phyloP scores from a whole-genome alignment of 1,140 invertebrate species.

The Dreissena polymorpha region DNA sequence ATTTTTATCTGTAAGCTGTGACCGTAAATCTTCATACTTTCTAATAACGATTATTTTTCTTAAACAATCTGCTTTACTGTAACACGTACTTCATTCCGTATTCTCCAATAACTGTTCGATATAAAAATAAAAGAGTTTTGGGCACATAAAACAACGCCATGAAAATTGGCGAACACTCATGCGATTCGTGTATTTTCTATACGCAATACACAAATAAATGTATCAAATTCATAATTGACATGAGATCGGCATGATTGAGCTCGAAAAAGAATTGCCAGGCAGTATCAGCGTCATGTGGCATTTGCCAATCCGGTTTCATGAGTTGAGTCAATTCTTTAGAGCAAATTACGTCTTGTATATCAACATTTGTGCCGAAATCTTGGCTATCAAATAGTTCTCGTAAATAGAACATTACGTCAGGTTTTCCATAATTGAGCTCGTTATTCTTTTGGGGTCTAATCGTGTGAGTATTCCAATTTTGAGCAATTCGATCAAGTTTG shows the following conservation, averaged over 20 bases:
- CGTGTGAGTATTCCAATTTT: conserved; percentile 24
- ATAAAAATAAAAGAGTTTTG: too few species aligned
- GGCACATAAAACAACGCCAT: too few species aligned
- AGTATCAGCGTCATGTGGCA: conserved; percentile 18
- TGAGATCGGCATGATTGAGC: background rate
- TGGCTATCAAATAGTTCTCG: conserved; percentile 6
- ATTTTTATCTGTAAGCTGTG: too few species aligned
- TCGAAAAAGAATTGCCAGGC: conserved; percentile 15
- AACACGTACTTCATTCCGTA: too few species aligned
- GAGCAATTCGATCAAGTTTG: conserved; percentile 15
- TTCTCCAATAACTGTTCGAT: too few species aligned
- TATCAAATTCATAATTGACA: too few species aligned
- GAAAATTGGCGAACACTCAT: too few species aligned
- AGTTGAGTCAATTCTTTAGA: conserved; percentile 20
- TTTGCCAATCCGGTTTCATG: conserved; percentile 32
- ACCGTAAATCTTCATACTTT: too few species aligned
- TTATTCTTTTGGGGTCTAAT: conserved; percentile 18
- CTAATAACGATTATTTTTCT: too few species aligned
- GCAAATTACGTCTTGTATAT: conserved; percentile 9
- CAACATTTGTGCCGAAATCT: conserved; percentile 7
- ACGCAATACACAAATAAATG: too few species aligned
- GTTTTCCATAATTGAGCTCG: conserved; percentile 21
- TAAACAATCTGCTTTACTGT: too few species aligned
- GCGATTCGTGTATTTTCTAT: too few species aligned
- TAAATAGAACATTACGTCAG: conserved; percentile 25